Evolutionary conservation across 2,888 invertebrate species (phyloP), one percentile per base, ranked within the genome.

Genomic region (Dendrolimus pini): DNA sequence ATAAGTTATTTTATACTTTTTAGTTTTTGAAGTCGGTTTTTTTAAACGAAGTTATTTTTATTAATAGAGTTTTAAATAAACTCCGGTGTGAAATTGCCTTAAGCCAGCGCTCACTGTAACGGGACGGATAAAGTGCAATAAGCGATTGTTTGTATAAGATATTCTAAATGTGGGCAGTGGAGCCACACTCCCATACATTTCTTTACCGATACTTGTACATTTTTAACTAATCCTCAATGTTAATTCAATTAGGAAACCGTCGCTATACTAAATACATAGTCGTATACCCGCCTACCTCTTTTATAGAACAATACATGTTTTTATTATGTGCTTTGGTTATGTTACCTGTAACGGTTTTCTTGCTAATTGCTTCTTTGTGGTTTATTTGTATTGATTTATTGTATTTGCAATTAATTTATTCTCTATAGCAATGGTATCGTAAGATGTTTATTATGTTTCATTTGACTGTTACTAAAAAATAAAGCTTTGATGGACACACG

Each of bases 101-200:
- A 77, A 76, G 77, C 71, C 75, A 71, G 69, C 65, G 65, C 65
- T 67, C 71, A 69, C 62, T 64, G 73, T 82, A 87, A 87, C 85
- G 86, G 88, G 74, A 81, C 70, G 70, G 67, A 74, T 82, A 75
- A 76, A 83, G 78, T 81, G 81, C 77, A 80, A 77, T 78, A 74
- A 69, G 78, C 69, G 72, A 74, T 77, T 80, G 80, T 77, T 77
- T 75, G 71, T 65, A 65, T 66, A 77, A 75, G 67, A 65, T 65
- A 66, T 69, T 65, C 60, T 57, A 61, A 60, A 61, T 10, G 47
- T 47, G 47, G 47, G 47, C 47, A 47, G 47, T 47, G 47, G 10
- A 30, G 30, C 65, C 64, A 70, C 54, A 58, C 67, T 71, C 70
- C 69, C 68, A 68, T 65, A 66, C 65, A 47, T 67, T 71, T 77